A percentile compares a stretch with the other conserved stretches of the same genome.
Conservation (phyloP, 2,797 vertebrate species). For the Heterohyrax brucei region DNA sequence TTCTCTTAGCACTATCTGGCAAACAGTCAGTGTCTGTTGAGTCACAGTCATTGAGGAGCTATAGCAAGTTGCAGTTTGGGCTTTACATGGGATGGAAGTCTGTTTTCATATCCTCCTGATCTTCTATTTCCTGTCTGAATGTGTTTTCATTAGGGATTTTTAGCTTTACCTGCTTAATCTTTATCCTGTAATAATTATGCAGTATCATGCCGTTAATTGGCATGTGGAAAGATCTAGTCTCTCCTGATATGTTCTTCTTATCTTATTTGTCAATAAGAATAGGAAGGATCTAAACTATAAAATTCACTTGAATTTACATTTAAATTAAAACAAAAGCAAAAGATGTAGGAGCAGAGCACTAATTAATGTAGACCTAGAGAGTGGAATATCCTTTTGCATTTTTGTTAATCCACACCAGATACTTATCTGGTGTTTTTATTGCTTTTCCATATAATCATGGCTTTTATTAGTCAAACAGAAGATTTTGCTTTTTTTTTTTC, state of each 20-base stretch:
- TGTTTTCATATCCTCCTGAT: constrained; percentile 10
- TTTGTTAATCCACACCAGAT: constrained; percentile 75
- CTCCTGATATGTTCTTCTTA: constrained; percentile 74
- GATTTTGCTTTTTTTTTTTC: constrained; percentile 53
- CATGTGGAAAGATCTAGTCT: constrained; percentile 68
- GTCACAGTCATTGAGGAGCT: not conserved
- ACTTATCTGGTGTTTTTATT: constrained; percentile 74
- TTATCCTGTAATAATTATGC: constrained; percentile 83
- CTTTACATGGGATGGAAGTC: not conserved
- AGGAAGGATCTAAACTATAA: constrained; percentile 73
- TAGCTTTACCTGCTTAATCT: constrained; percentile 79
- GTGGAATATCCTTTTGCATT: constrained; percentile 11
- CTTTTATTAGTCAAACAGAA: constrained; percentile 58
- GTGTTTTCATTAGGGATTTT: constrained; percentile 74
- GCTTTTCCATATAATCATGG: constrained; percentile 72
- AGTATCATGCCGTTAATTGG: constrained; percentile 71
- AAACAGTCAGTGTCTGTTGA: not conserved
- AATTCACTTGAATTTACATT: constrained; percentile 84
- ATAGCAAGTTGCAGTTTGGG: constrained; percentile 11
- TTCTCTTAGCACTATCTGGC: not conserved
- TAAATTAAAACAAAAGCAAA: constrained; percentile 85
- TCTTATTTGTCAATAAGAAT: constrained; percentile 83
- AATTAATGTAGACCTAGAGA: constrained; percentile 82
- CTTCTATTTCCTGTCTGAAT: constrained; percentile 41
- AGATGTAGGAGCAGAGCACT: constrained; percentile 51